Conservation (phyloP, 53 echinoderm and acorn worm genomes). For the Patiria pectinifera region DNA sequence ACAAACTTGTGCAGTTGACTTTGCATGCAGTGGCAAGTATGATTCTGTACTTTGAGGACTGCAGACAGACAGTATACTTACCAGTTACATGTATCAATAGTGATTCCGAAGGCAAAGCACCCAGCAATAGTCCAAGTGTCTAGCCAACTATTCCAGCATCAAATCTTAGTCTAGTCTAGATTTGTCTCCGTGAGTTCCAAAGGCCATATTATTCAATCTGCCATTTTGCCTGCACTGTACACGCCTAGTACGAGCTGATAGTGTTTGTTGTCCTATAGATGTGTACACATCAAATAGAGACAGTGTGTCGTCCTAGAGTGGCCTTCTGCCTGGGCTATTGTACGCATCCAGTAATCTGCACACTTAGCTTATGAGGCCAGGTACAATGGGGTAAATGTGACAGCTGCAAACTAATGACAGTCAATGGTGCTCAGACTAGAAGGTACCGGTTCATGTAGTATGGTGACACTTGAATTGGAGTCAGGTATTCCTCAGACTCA, state of each 20-base stretch:
- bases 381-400: not conserved
- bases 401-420: not conserved
- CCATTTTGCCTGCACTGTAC: not conserved
- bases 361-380: not conserved
- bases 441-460: not conserved
- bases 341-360: not conserved
- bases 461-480: not conserved
- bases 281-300: constrained; percentile 19
- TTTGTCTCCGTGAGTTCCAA: not conserved
- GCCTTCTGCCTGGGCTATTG: not conserved
- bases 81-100: not conserved
- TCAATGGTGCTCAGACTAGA: not conserved
- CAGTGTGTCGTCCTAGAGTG: not conserved
- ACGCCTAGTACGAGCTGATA: not conserved
- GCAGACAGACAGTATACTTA: not conserved
- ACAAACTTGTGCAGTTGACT: not conserved
- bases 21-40: not conserved
- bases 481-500: not conserved
- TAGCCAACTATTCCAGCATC: not conserved
- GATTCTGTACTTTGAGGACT: not conserved
- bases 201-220: not conserved
- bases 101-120: not conserved
- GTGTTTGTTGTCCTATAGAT: not conserved
- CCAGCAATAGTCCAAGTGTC: not conserved
- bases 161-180: not conserved